Evolutionary conservation across 2,888 invertebrate genomes (phyloP), one percentile per base, ranked within the genome.

Genomic region (Cephus rjabovi): DNA sequence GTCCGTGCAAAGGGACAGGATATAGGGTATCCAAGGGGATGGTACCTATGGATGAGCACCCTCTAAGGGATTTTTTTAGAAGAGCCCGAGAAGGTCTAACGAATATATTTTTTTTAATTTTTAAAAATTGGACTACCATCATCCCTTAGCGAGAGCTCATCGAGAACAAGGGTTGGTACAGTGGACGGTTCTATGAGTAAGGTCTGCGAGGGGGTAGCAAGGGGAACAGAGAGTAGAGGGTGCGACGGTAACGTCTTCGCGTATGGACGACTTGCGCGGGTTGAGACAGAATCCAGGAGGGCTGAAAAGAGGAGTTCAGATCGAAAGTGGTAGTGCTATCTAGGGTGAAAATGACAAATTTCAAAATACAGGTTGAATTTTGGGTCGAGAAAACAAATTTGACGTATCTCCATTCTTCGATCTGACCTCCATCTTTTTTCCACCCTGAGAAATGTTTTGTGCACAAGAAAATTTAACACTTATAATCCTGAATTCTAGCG

Each of bases 1-100:
- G 40, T 31, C 76, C 34, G 75, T 37, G 56, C 70, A n/a, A 78
- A 37, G 82, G 79, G 80, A 77, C 77, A 40, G 40, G 40, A 40
- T 40, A 15, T 40, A 40, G 40, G 40, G 40, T 40, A 15, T 40
- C 40, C 40, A 40, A 40, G 40, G 40, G 40, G 40, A 40, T 40
- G 40, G 15, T 40, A 40, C 40, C 40, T 40, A 40, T 40, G 40
- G 40, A 40, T 40, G 40, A 40, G 40, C 40, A 40, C 40, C 40
- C 40, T 40, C 40, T 15, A 40, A 40, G 15, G 40, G 15, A 40
- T 6, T 6, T 40, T 40, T 40, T 40, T 15, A 15, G 6, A 40
- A 0, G 15, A 40, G 40, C 15, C 4, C 0, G 40, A 40, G 40
- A 40, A 40, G 40, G 40, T 15, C 15, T 40, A 40, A 40, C 40